Conservation (phyloP, 2,113 vertebrate genomes). For the Panurus biarmicus region DNA sequence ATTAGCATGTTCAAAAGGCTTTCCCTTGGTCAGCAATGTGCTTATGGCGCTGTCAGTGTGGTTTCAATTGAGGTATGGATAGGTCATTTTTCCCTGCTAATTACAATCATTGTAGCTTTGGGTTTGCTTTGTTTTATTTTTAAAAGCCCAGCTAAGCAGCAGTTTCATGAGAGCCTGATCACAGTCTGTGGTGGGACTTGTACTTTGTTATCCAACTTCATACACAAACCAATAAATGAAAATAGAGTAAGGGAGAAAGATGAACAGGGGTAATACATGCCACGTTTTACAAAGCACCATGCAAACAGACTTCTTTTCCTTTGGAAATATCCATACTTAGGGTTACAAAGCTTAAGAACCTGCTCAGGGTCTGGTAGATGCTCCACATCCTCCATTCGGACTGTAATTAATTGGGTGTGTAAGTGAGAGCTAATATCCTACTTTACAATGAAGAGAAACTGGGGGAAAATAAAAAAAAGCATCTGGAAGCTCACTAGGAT, state of each 20-base stretch:
- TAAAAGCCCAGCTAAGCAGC: not conserved
- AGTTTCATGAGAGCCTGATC: not conserved
- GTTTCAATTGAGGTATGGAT: not conserved
- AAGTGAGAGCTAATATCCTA: not conserved
- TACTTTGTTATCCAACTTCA: not conserved
- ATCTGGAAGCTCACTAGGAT: not conserved
- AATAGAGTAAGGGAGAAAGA: not conserved
- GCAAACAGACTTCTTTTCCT: not conserved
- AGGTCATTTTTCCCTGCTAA: not conserved
- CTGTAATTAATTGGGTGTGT: not conserved
- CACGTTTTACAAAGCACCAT: not conserved
- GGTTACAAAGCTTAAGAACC: not conserved
- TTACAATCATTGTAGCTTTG: not conserved
- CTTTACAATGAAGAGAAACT: not conserved
- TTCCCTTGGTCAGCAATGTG: not conserved
- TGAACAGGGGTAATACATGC: not conserved
- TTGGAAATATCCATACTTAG: not conserved
- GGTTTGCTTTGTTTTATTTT: not conserved
- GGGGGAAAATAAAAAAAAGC: not conserved
- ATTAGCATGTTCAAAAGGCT: not conserved
- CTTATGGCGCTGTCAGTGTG: not conserved
- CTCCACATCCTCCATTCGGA: not conserved
- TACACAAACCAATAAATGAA: not conserved
- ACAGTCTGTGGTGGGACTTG: not conserved
- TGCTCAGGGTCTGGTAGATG: not conserved